Evolutionary conservation across 2,888 invertebrate species (phyloP), one percentile per base, ranked within the genome.

Genomic region (Pemphredon lugubris): DNA sequence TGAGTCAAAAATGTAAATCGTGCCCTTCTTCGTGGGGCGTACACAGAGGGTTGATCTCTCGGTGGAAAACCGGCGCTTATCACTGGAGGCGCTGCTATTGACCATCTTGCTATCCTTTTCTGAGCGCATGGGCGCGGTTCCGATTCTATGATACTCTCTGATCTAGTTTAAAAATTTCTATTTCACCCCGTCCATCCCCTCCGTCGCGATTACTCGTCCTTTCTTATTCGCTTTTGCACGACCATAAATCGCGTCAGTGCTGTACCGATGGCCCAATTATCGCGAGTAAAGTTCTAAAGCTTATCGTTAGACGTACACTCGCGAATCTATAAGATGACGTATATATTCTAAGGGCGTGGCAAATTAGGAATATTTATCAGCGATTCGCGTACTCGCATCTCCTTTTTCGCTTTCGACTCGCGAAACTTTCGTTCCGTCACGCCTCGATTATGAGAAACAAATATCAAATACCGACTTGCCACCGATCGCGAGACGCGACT

Each of bases 91-190:
- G 57, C 60, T 53, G 57, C 66, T 83, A 82, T 82, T 82, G 81
- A 82, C 82, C 76, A 78, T 71, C 64, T 64, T 58, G 54, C 70
- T 59, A 59, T 72, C 72, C 59, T 65, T 60, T 71, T 74, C 63
- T 53, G 72, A 82, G 82, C 79, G 75, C 73, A 84, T 81, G 81
- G 82, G 81, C 77, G 83, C 82, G 78, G 84, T 82, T 82, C 77
- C 48, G 40, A 40, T 32, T 30, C 32, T 14, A 30, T 9, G 40
- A 40, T 40, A 40, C 16, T 16, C 6, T 18, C 26, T 26, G 6
- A 14, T 2, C 40, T 16, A 11, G 9, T 40, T 18, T 16, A 14
- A 40, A 40, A 40, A n/a, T n/a, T n/a, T n/a, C n/a, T n/a, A n/a
- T n/a, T n/a, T n/a, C n/a, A n/a, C n/a, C n/a, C n/a, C n/a, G n/a